Evolutionary conservation across 2,888 invertebrate species (phyloP).

Genomic region (Scrobipalpa costella): DNA sequence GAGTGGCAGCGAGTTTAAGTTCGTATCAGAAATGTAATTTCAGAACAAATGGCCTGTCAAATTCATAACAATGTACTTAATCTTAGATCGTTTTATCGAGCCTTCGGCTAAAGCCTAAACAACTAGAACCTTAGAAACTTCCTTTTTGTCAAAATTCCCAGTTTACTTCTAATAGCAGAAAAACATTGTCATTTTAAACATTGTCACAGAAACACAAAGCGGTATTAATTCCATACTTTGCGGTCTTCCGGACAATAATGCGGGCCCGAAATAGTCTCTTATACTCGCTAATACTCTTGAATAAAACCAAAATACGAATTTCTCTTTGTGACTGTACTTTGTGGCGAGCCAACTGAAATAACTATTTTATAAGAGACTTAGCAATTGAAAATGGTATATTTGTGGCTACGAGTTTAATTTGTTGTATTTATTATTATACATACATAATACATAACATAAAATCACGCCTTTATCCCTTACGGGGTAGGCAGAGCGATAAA

Average conservation of each 20-base stretch:
- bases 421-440: no score
- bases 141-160: not conserved
- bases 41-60: no score
- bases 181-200: not conserved
- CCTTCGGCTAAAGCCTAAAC: no score
- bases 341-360: not conserved
- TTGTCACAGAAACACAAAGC: slow-evolving; percentile 1
- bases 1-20: no score
- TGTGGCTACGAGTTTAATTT: no score
- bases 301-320: slow-evolving; percentile 1
- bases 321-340: slow-evolving; percentile 8
- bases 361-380: slow-evolving; percentile 10
- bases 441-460: no score
- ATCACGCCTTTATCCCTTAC: no score
- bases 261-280: not conserved
- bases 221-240: slow-evolving; percentile 8
- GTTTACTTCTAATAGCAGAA: not conserved
- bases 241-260: slow-evolving; percentile 13
- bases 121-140: no score
- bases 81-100: not conserved
- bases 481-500: no score
- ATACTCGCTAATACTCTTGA: slow-evolving; percentile 14
- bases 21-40: no score
- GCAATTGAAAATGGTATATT: not conserved
- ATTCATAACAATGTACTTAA: no score